Base-by-base conservation (phyloP, 2,888 invertebrate genomes). In the Lasioglossum pauxillum region DNA sequence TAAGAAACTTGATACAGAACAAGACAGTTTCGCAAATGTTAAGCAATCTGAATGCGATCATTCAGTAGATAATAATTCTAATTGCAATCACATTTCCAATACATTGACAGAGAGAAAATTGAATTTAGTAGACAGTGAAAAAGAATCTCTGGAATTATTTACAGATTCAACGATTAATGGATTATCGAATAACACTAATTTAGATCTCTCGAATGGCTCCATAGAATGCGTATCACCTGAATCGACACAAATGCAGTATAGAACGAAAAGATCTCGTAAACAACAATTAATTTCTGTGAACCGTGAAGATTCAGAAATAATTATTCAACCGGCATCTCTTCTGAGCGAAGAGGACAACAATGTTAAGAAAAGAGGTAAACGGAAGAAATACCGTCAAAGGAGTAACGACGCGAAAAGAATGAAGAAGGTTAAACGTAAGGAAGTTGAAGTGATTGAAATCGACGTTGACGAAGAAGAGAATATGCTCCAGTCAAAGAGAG, bases 251-350 rank as follows among this genome's bases (percentile, higher is more conserved):
- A 80, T 80, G 35, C 82, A 83, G 35, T 81, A 84, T 49, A 92
- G 93, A 89, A 91, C 93, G 0, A 95, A 95, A 80, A 89, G 95
- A 78, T 92, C 95, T 0, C 91, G 95, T 41, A 95, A 95, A 69
- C 95, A 95, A 76, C 95, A 95, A 80, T 89, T 95, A 72, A 94
- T 93, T 2, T 92, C 92, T 1, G 95, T 95, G 0, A 94, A 95
- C 85, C 94, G 95, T 0, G 94, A 93, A 0, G 95, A 95, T 84
- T 93, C 95, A 0, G 95, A 95, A 85, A 95, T 95, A 46, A 95
- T 95, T 75, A 95, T 95, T 73, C 95, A 95, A 85, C 93, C 95
- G 2, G 94, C 95, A 3, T 93, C 92, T 5, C 83, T 92, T 27
- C 67, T 91, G 3, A 89, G 83, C 14, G 93, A 94, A 23, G 93